Evolutionary conservation across 2,888 invertebrate species (phyloP).

Genomic region (Dynastes grantii): DNA sequence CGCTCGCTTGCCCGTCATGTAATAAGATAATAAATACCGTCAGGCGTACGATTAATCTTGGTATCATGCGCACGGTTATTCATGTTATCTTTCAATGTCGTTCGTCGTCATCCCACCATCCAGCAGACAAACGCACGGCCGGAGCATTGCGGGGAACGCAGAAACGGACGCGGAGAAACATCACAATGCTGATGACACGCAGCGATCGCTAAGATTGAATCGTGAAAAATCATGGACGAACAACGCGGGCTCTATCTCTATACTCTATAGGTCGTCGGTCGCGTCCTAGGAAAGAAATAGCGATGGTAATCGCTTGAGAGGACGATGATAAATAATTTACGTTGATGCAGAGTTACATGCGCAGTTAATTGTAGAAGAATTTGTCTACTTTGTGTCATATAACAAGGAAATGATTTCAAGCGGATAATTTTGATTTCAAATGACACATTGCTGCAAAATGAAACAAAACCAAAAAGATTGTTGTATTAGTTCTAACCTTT

Average conservation of each 20-base stretch:
- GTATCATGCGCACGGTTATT: conserved; percentile 34
- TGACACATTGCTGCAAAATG: background rate
- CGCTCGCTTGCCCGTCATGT: background rate
- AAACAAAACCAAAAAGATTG: background rate
- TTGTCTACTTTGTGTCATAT: background rate
- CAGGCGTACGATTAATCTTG: conserved; percentile 33
- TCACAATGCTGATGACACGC: conserved; percentile 28
- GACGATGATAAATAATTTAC: conserved; percentile 16
- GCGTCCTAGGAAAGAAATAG: background rate
- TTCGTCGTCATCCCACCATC: conserved; percentile 1
- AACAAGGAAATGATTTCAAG: background rate
- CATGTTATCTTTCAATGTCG: conserved; percentile 36
- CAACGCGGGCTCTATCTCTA: background rate
- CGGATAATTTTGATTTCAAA: background rate
- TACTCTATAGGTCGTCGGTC: background rate
- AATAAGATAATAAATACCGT: conserved; percentile 40
- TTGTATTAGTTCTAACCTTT: background rate
- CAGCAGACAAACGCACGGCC: background rate
- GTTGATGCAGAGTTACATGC: background rate
- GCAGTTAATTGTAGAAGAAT: background rate
- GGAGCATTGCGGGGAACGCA: background rate
- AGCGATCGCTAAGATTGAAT: conserved; percentile 13
- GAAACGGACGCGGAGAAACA: conserved; percentile 4
- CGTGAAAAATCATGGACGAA: conserved; percentile 25
- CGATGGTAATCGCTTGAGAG: background rate